Conservation (phyloP, 1,140 invertebrate genomes). For the Diploscapter pachys region DNA sequence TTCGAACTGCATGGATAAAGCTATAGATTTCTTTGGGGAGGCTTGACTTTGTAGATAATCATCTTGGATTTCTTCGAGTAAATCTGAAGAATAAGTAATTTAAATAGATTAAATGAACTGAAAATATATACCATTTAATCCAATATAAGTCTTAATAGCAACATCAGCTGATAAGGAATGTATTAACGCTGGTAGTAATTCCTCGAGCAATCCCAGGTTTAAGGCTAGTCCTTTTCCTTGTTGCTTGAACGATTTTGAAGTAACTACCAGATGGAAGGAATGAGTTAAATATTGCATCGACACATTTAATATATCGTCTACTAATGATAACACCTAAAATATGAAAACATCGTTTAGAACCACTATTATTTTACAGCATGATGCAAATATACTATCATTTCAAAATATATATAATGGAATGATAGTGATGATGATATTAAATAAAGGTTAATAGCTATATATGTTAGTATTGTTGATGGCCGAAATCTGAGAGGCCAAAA, state of each 20-base stretch:
- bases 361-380: too few relatives aligned
- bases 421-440: too few relatives aligned
- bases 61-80: constrained; percentile 14
- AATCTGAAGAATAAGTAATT: not conserved
- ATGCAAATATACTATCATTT: too few relatives aligned
- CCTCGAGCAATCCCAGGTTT: constrained; percentile 50
- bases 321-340: constrained; percentile 35
- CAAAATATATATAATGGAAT: too few relatives aligned
- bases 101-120: not conserved
- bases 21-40: not conserved
- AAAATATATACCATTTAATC: constrained; percentile 41
- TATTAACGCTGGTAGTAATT: constrained; percentile 50
- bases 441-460: too few relatives aligned
- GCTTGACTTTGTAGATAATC: constrained; percentile 20
- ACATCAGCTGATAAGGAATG: constrained; percentile 47
- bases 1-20: constrained; percentile 25
- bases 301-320: constrained; percentile 49
- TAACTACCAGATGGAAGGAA: constrained; percentile 47
- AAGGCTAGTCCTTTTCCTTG: constrained; percentile 55
- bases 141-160: constrained; percentile 53
- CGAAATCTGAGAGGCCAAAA: too few relatives aligned
- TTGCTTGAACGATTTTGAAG: constrained; percentile 46
- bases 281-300: constrained; percentile 49
- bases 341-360: too few relatives aligned
- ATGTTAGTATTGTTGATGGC: too few relatives aligned